Conservation (phyloP, 2,888 invertebrate species). For the Augochlorella aurata region DNA sequence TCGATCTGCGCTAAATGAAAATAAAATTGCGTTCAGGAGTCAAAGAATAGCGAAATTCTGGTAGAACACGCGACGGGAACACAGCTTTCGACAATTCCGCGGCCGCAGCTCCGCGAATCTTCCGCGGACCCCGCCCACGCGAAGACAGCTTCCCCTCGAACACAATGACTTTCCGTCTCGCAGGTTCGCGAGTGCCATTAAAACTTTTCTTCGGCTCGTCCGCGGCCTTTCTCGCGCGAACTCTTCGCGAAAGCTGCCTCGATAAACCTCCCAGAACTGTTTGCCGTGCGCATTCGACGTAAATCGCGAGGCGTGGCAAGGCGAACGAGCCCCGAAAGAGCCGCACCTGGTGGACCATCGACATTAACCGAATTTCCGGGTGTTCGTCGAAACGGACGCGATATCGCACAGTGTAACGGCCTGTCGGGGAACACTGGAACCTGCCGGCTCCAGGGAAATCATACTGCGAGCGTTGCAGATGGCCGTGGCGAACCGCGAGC, state of each 20-base stretch:
- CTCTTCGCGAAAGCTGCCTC: neutral
- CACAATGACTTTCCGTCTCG: neutral
- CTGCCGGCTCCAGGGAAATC: constrained; percentile 61
- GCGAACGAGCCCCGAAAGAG: neutral
- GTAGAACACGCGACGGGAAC: too few relatives aligned
- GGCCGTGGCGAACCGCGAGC: constrained; percentile 31
- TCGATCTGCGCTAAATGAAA: too few relatives aligned
- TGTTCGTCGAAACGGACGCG: constrained; percentile 47
- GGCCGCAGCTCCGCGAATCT: too few relatives aligned
- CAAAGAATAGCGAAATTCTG: too few relatives aligned
- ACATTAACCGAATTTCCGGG: constrained; percentile 45
- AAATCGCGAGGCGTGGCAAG: neutral
- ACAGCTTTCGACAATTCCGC: too few relatives aligned
- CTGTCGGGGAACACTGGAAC: constrained; percentile 37
- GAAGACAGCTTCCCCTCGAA: neutral
- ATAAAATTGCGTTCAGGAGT: too few relatives aligned
- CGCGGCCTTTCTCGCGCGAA: neutral
- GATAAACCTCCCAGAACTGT: too few relatives aligned
- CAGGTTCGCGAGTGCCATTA: neutral
- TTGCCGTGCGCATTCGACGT: too few relatives aligned
- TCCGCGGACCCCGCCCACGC: neutral
- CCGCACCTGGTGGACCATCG: neutral
- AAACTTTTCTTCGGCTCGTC: neutral
- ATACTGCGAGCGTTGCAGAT: constrained; percentile 48
- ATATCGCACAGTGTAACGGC: constrained; percentile 52